Evolutionary conservation across 2,113 vertebrate genomes (phyloP), one percentile per base, ranked within the genome.

Genomic region (Apodemus speciosus): DNA sequence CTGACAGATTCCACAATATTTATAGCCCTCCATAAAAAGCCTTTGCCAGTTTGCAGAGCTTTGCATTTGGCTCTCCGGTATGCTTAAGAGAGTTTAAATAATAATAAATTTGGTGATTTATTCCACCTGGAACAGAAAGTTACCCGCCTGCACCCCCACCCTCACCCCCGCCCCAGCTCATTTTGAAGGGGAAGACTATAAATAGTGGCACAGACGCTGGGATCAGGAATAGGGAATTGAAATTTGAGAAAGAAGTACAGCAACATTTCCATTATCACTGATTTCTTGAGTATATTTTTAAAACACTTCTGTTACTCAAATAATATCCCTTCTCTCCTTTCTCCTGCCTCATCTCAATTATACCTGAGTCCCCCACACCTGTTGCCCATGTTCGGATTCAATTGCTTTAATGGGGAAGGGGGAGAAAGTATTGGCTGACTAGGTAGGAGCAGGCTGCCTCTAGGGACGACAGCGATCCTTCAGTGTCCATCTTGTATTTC

Each of bases 141-240:
- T 97, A 38, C 66, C 95, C 88, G 49, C 85, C 94, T 20, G 38
- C n/a, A 72, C n/a, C 56, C 53, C 35, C 87, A 86, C 53, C 25
- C 76, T 75, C 60, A 18, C 53, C 66, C 49, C 90, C 93, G 4
- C 64, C 86, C 71, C 92, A 95, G 97, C 97, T 97, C 95, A 40
- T 97, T 97, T 93, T 92, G 96, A 97, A 97, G 95, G 94, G 85
- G 94, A 93, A 95, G 66, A 90, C 95, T 97, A 97, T 97, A 97
- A 97, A 97, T 97, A 98, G 96, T 86, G 81, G 83, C 80, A 4
- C 16, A 96, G 96, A 97, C 79, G 83, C 97, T 88, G 81, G 95
- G 96, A 97, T 96, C 94, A 93, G 92, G 96, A 94, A 96, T 97
- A 95, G 94, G 95, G 89, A 97, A 97, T 91, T 96, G 97, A 96